These are phyloP conservation scores for Antheraea mylitta DNA, from an alignment of 1,140 invertebrate genomes.

Conservation along the genomic window DNA sequence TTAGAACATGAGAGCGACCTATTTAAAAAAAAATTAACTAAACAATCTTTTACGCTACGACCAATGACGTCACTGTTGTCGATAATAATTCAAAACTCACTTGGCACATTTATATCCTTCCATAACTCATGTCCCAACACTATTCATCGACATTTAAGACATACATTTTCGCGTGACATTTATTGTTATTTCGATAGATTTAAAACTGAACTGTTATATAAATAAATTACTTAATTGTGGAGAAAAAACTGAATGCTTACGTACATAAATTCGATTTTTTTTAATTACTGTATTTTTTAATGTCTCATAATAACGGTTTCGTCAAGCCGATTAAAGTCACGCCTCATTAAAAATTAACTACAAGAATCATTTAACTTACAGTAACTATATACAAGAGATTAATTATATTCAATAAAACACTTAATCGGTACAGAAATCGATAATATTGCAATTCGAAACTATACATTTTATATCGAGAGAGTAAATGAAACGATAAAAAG, in stretches of 20 bases:
- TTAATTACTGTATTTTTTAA: neutral
- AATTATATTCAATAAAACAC: constrained; percentile 15
- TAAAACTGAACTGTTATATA: no score
- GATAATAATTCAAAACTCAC: constrained; percentile 11
- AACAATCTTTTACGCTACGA: neutral
- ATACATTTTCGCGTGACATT: neutral
- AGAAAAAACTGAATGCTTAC: no score
- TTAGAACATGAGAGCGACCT: constrained; percentile 18
- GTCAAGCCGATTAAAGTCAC: neutral
- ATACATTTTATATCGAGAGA: neutral
- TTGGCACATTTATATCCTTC: constrained; percentile 23
- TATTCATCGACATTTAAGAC: constrained; percentile 1
- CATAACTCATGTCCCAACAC: constrained; percentile 18
- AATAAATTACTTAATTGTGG: no score
- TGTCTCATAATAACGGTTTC: neutral
- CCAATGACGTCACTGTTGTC: constrained; percentile 4
- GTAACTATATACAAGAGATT: neutral
- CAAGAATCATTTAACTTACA: neutral
- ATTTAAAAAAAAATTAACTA: constrained; percentile 9
- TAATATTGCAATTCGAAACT: neutral
- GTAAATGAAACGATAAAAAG: neutral
- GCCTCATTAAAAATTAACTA: neutral
- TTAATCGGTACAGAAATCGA: neutral
- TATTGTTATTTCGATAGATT: neutral
- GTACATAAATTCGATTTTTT: no score